A percentile compares a stretch with the other conserved stretches of the same genome.
These are phyloP conservation scores for Pogoniulus pusillus DNA, from an alignment of 2,797 vertebrate species.

Conservation along the genomic window DNA sequence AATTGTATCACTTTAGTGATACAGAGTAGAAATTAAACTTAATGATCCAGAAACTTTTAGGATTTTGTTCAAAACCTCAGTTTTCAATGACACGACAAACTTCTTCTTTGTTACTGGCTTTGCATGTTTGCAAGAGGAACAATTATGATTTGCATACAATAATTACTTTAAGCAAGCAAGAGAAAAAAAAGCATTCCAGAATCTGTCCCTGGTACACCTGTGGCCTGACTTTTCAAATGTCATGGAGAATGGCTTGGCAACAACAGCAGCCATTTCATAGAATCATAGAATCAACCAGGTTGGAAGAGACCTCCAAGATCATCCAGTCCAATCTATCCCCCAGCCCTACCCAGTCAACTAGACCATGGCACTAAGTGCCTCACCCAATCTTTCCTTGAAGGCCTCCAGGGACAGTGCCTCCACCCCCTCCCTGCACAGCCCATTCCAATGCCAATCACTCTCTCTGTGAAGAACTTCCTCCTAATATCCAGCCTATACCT, in stretches of 20 bases:
- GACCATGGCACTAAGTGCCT: too few relatives aligned
- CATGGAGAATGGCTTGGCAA: neutral
- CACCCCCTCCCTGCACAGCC: too few relatives aligned
- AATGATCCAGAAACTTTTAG: neutral
- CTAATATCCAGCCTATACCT: too few relatives aligned
- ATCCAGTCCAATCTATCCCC: too few relatives aligned
- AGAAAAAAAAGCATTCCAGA: neutral
- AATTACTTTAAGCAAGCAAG: neutral
- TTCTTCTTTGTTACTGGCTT: neutral
- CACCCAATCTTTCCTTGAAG: too few relatives aligned
- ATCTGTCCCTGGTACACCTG: neutral
- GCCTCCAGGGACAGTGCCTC: too few relatives aligned
- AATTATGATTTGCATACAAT: neutral
- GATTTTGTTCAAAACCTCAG: neutral
- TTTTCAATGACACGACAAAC: neutral
- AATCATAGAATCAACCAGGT: too few relatives aligned
- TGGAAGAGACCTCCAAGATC: too few relatives aligned
- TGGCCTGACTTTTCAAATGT: neutral
- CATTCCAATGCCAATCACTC: too few relatives aligned
- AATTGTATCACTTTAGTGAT: neutral
- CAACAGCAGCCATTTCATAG: neutral
- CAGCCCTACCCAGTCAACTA: too few relatives aligned
- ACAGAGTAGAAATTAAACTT: neutral
- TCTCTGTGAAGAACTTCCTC: too few relatives aligned
- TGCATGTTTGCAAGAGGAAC: neutral